phyloP scores from a whole-genome alignment of 2,113 vertebrate species.

The Patagioenas fasciata region DNA sequence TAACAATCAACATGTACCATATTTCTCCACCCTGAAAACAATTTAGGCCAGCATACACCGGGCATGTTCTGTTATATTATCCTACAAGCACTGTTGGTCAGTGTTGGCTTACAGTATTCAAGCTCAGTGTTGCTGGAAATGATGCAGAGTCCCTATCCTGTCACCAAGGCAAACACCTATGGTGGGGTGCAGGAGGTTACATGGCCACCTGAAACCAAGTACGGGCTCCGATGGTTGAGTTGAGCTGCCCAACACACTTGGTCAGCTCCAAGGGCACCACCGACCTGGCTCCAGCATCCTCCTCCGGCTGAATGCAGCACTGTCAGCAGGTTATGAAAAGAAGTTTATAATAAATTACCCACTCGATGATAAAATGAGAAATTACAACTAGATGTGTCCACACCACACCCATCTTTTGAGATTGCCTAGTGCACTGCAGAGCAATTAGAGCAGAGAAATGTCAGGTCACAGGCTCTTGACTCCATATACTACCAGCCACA shows the following conservation, averaged over 20 bases:
- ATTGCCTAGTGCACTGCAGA: neutral
- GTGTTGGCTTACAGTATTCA: neutral
- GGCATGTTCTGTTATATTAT: accelerated
- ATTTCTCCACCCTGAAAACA: neutral
- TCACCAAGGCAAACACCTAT: accelerated
- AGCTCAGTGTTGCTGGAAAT: accelerated
- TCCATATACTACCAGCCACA: neutral
- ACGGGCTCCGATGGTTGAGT: accelerated
- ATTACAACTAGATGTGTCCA: neutral
- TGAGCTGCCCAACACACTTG: neutral
- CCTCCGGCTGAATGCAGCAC: neutral
- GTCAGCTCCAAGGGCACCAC: accelerated
- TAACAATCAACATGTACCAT: neutral
- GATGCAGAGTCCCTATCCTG: neutral
- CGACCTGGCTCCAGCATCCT: neutral
- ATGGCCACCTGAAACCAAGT: neutral
- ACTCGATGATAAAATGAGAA: accelerated
- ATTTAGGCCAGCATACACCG: neutral
- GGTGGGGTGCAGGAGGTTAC: neutral
- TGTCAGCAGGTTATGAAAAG: neutral
- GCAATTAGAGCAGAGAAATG: neutral
- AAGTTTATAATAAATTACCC: neutral
- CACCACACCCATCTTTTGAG: neutral
- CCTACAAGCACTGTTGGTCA: neutral
- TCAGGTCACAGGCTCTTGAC: accelerated